phyloP scores from a whole-genome alignment of 2,113 vertebrate genomes.

The Corythaeola cristata region DNA sequence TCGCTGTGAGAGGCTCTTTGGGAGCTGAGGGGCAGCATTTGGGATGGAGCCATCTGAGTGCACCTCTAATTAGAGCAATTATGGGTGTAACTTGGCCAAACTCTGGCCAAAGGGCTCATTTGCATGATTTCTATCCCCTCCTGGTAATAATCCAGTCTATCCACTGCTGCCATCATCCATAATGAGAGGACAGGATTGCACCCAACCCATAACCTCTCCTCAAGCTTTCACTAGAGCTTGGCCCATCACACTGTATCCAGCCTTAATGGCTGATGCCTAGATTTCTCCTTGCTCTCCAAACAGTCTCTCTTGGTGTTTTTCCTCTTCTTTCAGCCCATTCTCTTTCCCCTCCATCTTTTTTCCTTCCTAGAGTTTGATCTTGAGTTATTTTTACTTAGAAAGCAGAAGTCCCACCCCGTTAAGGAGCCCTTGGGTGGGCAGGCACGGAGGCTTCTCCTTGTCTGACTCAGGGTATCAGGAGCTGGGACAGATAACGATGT shows the following conservation, averaged over 20 bases:
- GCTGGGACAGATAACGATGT: neutral
- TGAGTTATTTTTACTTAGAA: neutral
- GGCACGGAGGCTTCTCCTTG: accelerated
- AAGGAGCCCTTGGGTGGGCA: neutral
- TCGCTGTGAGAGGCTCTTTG: neutral
- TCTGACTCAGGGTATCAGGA: neutral
- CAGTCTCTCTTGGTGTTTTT: neutral
- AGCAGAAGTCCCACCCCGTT: accelerated
- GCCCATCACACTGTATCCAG: neutral
- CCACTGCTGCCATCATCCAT: neutral
- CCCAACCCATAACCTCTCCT: neutral
- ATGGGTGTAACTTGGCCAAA: neutral
- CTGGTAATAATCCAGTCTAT: neutral
- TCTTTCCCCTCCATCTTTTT: neutral
- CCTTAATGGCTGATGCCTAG: neutral
- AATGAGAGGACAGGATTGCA: neutral
- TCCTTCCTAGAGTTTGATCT: neutral
- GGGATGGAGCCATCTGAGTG: neutral
- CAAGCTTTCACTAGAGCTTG: neutral
- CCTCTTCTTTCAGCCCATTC: neutral
- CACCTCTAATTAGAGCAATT: neutral
- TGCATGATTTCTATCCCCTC: neutral
- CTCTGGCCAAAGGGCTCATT: neutral
- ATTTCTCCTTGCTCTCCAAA: neutral
- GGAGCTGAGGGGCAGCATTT: neutral